Base-by-base conservation (phyloP, 2,888 invertebrate species). In the Cephus spinipes region DNA sequence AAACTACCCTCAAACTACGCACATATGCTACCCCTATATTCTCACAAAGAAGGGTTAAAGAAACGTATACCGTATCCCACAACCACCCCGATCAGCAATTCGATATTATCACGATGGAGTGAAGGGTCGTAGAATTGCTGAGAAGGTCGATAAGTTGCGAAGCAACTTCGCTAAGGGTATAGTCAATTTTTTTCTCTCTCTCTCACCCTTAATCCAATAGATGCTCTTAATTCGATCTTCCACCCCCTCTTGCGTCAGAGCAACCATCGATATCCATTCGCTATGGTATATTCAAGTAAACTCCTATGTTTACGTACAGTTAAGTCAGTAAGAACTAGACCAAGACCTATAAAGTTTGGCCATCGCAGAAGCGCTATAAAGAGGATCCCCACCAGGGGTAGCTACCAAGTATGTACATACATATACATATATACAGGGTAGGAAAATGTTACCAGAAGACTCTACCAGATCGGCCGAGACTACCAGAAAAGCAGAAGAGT, bases 321-420 rank as follows among this genome's bases (percentile, higher is more conserved):
- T 77, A 79, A 76, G 78, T 78, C 23, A 34, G 80, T 77, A 83
- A 83, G 23, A 71, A 71, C 71, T 34, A 6, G 71, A 74, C 55
- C 23, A 74, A 1, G 35, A 12, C 80, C 85, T 86, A 83, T 87
- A 87, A 87, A 87, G 81, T 84, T 82, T 76, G 82, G 85, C 79
- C 83, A 85, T 86, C 83, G 85, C 83, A 80, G 82, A 84, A 83
- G 82, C 82, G 84, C 83, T 83, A 85, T 87, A 87, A 87, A 87
- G 86, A 84, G 80, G 82, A 80, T 79, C 55, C 23, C 1, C 55
- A 9, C 55, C 23, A 55, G 9, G 23, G 55, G 55, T 55, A 23
- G 2, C 23, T 9, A 15, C 55, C 32, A 23, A 30, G 4, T 34
- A 71, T 11, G 32, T n/a, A 34, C 6, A 34, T 35, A 40, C 33